Evolutionary conservation across 2,888 invertebrate species (phyloP), one percentile per base, ranked within the genome.

Genomic region (Pseudococcus longispinus): DNA sequence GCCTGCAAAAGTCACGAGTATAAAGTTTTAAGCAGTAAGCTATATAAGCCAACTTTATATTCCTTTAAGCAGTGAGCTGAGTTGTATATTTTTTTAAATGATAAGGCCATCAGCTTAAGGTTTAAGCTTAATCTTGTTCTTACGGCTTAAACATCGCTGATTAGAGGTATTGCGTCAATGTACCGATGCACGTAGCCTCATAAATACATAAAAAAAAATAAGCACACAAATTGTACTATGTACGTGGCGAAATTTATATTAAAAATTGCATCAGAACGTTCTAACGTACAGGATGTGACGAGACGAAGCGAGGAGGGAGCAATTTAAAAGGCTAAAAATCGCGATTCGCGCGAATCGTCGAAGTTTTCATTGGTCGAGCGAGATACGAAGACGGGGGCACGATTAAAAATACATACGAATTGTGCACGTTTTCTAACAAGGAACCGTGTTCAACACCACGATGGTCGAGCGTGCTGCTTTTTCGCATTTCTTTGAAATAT

Each of bases 201-300:
- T n/a, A 51, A n/a, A 51, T 51, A 51, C 6, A 51, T 51, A 13
- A 46, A 6, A 37, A 4, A 4, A 15, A 46, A 13, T 46, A 46
- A 3, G 18, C n/a, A n/a, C 15, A 51, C n/a, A 4, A 4, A 51
- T n/a, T 51, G 15, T 3, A 46, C 15, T 46, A 46, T 46, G 15
- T 46, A 23, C 29, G 51, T 29, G 60, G 32, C 46, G 84, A 55
- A 84, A 84, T 55, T 84, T 32, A 3, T 84, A 13, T 32, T 11
- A 51, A 51, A 55, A 84, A 84, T 84, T 84, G 51, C 84, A 84
- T 84, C 84, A 84, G 84, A 44, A 8, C 37, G 37, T 42, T 42
- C 20, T n/a, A 29, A 13, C 20, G 55, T 4, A 23, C 60, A 3
- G 0, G 20, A 46, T 46, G 2, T 2, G 15, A 1, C 15, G 4